Percentiles rank a stretch among this genome's conserved stretches.
Evolutionary conservation across 2,113 vertebrate species (phyloP).

Genomic region (Cynopterus brachyotis): DNA sequence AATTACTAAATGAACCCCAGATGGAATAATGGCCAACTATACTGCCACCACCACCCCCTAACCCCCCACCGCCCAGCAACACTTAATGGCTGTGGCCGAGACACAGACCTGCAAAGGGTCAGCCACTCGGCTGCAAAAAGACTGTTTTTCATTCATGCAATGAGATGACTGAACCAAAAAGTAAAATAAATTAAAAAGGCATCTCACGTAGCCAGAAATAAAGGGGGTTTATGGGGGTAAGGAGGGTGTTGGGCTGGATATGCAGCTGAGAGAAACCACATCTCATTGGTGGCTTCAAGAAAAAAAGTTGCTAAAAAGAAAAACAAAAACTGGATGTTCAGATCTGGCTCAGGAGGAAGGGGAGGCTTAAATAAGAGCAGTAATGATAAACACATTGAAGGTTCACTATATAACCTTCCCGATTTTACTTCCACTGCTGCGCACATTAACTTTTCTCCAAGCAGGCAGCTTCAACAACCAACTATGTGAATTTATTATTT

Average conservation of each 20-base stretch:
- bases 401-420: neutral
- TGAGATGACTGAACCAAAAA: slow-evolving; percentile 24
- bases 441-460: slow-evolving; percentile 17
- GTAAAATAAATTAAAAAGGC: neutral
- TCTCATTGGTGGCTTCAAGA: neutral
- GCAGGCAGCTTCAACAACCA: slow-evolving; percentile 62
- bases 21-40: neutral
- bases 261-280: neutral
- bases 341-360: slow-evolving; percentile 4
- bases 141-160: slow-evolving; percentile 41
- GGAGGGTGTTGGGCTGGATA: neutral
- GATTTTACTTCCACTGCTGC: neutral
- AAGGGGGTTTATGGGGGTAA: neutral
- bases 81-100: neutral
- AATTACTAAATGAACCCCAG: neutral
- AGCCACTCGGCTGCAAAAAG: neutral
- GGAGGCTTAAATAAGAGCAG: slow-evolving; percentile 47
- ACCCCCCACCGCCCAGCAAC: neutral
- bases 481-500: slow-evolving; percentile 66
- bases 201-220: neutral
- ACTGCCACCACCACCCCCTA: accelerated
- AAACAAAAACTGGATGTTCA: neutral
- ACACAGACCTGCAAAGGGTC: neutral
- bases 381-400: slow-evolving; percentile 57
- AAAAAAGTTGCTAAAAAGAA: slow-evolving; percentile 28